phyloP scores from a whole-genome alignment of 2,888 invertebrate genomes.

The Agrochola macilenta region DNA sequence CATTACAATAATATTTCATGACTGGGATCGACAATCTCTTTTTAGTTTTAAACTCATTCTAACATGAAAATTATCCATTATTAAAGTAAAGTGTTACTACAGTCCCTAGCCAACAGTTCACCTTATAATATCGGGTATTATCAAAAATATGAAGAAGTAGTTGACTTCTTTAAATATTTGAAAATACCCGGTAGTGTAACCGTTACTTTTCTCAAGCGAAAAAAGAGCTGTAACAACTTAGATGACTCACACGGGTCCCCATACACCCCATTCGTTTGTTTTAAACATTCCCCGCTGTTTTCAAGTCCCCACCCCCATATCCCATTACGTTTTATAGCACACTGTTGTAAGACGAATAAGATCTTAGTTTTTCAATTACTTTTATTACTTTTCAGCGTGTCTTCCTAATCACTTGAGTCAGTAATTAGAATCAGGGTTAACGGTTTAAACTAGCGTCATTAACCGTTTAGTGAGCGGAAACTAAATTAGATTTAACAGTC shows the following conservation, averaged over 20 bases:
- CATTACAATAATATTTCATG: conserved; percentile 4
- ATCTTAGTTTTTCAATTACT: conserved; percentile 83
- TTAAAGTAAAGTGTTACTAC: conserved; percentile 13
- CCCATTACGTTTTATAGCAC: conserved; percentile 67
- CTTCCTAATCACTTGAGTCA: conserved; percentile 76
- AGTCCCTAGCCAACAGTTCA: background rate
- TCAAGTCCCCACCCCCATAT: conserved; percentile 49
- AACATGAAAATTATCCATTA: conserved; percentile 26
- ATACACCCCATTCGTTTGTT: conserved; percentile 22
- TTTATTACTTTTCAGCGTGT: conserved; percentile 79
- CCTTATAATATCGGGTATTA: conserved; percentile 8
- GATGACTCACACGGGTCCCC: conserved; percentile 5
- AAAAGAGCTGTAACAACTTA: conserved; percentile 4
- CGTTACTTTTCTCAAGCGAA: background rate
- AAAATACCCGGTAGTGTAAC: no score
- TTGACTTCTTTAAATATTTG: no score
- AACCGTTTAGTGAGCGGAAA: conserved; percentile 67
- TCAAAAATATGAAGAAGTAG: conserved; percentile 15
- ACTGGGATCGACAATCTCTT: background rate
- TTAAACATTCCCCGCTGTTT: conserved; percentile 46
- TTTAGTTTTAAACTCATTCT: conserved; percentile 24
- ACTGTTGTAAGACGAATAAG: conserved; percentile 66
- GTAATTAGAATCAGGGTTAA: conserved; percentile 78
- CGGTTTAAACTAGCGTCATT: conserved; percentile 68
- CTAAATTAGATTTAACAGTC: conserved; percentile 59